Evolutionary conservation across 2,113 vertebrate genomes (phyloP), one percentile per base, ranked within the genome.

Genomic region (Syrrhaptes paradoxus): DNA sequence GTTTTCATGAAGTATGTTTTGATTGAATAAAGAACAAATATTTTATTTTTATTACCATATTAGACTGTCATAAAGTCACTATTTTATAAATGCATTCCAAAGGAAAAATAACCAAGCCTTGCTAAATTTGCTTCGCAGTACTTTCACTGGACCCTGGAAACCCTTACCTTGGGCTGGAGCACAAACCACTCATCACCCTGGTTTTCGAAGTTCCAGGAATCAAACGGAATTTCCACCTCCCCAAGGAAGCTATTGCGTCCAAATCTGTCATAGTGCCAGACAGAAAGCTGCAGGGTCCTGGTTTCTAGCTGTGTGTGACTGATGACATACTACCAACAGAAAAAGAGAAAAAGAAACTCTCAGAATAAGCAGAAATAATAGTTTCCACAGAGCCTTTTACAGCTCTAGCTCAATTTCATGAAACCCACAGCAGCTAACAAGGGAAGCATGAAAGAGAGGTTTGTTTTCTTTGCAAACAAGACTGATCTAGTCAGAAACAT

Each of bases 221-320:
- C 99, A 6, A 99, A 99, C 71, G 98, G 98, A 97, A 99, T 98
- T 97, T 99, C 99, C 96, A 99, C 99, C 97, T 99, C 99, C 58
- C 99, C 99, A 41, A 99, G 98, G 97, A 99, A 99, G 95, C 98
- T 99, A 97, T 99, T 99, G 75, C 78, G 98, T 88, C 99, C 99
- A 87, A 99, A 99, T 13, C 99, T 98, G 98, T 99, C 99, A 76
- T 99, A 98, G 95, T 99, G 99, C 99, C 99, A 99, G 88, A 99
- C 98, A 13, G 99, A 99, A 73, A 99, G 98, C 97, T 99, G 99
- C 26, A 99, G 97, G 29, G 98, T 99, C 63, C 99, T 98, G 2
- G 99, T 99, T 97, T 99, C 99, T 96, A 99, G 98, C 97, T 99
- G 99, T 1, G 99, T 99, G 90, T 99, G 99, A 96, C 99, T 99